phyloP scores from a whole-genome alignment of 2,113 vertebrate species.

The Anoura caudifer region DNA sequence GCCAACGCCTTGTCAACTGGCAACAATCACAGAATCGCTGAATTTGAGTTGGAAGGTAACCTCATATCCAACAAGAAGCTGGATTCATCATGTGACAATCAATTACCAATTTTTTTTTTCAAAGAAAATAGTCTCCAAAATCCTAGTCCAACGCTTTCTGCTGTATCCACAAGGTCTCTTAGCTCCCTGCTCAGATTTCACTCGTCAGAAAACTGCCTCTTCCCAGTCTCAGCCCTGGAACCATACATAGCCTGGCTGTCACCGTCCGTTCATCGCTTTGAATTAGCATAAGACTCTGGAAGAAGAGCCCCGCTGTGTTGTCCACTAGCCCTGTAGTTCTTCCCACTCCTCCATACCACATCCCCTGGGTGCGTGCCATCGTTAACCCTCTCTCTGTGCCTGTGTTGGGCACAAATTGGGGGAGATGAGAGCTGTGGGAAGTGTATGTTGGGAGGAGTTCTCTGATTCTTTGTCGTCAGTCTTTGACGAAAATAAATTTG shows the following conservation, averaged over 20 bases:
- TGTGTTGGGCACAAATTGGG: neutral
- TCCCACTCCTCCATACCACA: neutral
- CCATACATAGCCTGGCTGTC: neutral
- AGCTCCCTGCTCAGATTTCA: neutral
- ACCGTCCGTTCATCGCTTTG: neutral
- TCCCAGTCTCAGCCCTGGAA: neutral
- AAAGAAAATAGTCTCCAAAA: neutral
- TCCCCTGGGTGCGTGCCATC: neutral
- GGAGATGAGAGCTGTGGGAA: neutral
- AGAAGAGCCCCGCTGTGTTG: neutral
- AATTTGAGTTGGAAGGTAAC: neutral
- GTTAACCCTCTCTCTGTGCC: neutral
- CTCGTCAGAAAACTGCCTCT: neutral
- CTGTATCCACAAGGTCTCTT: neutral
- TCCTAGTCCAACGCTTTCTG: neutral
- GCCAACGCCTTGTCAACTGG: neutral
- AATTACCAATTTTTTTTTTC: neutral
- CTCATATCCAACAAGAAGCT: neutral
- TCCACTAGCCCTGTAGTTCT: neutral
- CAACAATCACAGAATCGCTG: neutral
- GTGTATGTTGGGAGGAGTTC: neutral
- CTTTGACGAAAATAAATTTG: neutral
- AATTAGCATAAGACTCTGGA: neutral
- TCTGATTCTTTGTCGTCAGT: neutral
- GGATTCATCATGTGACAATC: neutral